Percentiles rank a stretch among this genome's conserved stretches.
These are phyloP conservation scores for Pachliopta kotzebuea DNA, from an alignment of 2,888 invertebrate genomes.

Conservation along the genomic window DNA sequence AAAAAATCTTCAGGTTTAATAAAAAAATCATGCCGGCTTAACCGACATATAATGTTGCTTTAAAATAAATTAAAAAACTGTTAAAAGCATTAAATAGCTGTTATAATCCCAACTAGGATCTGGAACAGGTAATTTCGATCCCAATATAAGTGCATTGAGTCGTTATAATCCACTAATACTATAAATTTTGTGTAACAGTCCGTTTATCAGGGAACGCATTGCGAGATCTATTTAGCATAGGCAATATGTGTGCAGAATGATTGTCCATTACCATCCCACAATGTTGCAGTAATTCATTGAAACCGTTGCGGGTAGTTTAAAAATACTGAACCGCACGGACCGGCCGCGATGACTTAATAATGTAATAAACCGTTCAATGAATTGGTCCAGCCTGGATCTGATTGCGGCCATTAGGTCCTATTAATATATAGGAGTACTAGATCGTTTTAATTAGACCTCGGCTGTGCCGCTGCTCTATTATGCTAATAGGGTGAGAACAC, in stretches of 20 bases:
- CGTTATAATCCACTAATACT: conserved; percentile 12
- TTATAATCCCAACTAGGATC: not conserved
- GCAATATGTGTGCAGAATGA: conserved; percentile 39
- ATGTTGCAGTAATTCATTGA: conserved; percentile 31
- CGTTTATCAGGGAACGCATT: conserved; percentile 16
- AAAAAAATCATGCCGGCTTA: not conserved
- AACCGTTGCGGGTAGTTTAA: conserved; percentile 32
- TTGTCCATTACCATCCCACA: conserved; percentile 40
- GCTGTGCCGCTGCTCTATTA: conserved; percentile 17
- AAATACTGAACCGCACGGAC: conserved; percentile 29
- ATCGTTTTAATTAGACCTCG: conserved; percentile 26
- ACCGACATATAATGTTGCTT: not conserved
- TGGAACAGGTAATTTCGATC: not conserved
- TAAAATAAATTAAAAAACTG: not conserved
- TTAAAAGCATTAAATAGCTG: not conserved
- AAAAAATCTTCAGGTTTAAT: not conserved
- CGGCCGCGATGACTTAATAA: conserved; percentile 32
- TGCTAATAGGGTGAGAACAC: conserved; percentile 22
- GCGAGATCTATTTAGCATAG: conserved; percentile 36
- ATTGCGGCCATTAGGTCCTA: conserved; percentile 31
- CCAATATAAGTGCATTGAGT: conserved; percentile 1
- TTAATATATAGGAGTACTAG: conserved; percentile 26
- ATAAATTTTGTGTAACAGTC: conserved; percentile 18
- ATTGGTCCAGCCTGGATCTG: conserved; percentile 30
- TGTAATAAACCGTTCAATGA: conserved; percentile 34